Evolutionary conservation across 2,797 vertebrate species (phyloP), one percentile per base, ranked within the genome.

Genomic region (Anisognathus igniventris): DNA sequence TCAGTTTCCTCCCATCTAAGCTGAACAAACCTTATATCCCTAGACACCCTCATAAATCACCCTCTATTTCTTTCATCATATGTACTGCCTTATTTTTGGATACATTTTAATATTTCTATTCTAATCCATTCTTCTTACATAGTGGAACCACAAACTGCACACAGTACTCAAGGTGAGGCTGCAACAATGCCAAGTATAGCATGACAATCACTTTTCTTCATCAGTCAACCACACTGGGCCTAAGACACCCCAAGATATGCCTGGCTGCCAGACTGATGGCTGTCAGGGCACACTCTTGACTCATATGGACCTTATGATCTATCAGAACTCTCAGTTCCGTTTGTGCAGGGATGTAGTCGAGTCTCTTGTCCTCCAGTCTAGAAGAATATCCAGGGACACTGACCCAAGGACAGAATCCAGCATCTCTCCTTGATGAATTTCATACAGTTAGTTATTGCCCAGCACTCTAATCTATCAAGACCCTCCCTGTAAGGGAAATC

Each of bases 111-210:
- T 44, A 44, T 50, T 54, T 73, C 35, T 39, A 14, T 58, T 54
- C 27, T 31, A 54, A 65, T 45, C 8, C 21, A 18, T 37, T 37
- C 8, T 44, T 48, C 14, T 44, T 60, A 24, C 7, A 8, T 20
- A 20, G 5, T 50, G 12, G 25, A 61, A 23, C 10, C 16, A 14
- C 22, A 61, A 25, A 45, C 13, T 45, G 16, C 17, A 17, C 16
- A 17, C 18, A 65, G 51, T 27, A 28, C 22, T 50, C 17, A 27
- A 66, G 31, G 51, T 19, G 37, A 57, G 37, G 16, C 14, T 60
- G 6, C 53, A 60, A 2, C 8, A 48, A 12, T 31, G 10, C 9
- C 5, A 13, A 40, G 42, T 5, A 24, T 7, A 33, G 6, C 0
- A 0, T 22, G 23, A 10, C 12, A 74, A 47, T 23, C 3, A 14